These are phyloP conservation scores for Monochamus saltuarius DNA, from an alignment of 1,140 invertebrate species.

Conservation along the genomic window DNA sequence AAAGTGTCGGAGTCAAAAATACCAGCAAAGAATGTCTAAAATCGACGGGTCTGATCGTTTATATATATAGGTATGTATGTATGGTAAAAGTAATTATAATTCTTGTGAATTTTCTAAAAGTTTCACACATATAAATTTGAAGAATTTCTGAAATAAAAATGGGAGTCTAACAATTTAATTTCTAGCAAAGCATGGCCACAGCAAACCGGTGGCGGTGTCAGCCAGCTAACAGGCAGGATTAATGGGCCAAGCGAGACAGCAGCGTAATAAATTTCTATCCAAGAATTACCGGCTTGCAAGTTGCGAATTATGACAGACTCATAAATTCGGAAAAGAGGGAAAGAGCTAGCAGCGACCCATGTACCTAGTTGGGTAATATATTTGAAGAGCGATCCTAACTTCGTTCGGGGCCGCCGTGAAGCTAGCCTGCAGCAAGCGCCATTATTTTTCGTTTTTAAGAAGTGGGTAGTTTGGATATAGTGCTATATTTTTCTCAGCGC, in stretches of 20 bases:
- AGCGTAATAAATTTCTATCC: slow-evolving; percentile 50
- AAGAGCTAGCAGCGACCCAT: slow-evolving; percentile 38
- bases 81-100: too few species aligned
- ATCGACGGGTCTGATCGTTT: too few species aligned
- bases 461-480: slow-evolving; percentile 42
- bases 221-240: slow-evolving; percentile 39
- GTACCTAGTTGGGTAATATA: slow-evolving; percentile 41
- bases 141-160: neutral
- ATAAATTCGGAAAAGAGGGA: slow-evolving; percentile 46
- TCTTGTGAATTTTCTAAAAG: too few species aligned
- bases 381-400: slow-evolving; percentile 28
- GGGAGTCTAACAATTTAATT: slow-evolving; percentile 19
- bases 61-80: too few species aligned
- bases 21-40: too few species aligned
- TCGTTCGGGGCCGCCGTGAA: slow-evolving; percentile 28
- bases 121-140: too few species aligned
- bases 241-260: slow-evolving; percentile 48
- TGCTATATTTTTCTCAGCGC: slow-evolving; percentile 42
- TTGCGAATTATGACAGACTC: slow-evolving; percentile 52
- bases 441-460: slow-evolving; percentile 44
- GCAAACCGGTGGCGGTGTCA: slow-evolving; percentile 37
- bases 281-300: slow-evolving; percentile 52
- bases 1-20: too few species aligned
- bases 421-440: slow-evolving; percentile 31
- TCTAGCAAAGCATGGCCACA: slow-evolving; percentile 13